Percentiles rank a stretch among this genome's conserved stretches.
Evolutionary conservation across 2,113 vertebrate genomes (phyloP).

Genomic region (Sprattus sprattus): DNA sequence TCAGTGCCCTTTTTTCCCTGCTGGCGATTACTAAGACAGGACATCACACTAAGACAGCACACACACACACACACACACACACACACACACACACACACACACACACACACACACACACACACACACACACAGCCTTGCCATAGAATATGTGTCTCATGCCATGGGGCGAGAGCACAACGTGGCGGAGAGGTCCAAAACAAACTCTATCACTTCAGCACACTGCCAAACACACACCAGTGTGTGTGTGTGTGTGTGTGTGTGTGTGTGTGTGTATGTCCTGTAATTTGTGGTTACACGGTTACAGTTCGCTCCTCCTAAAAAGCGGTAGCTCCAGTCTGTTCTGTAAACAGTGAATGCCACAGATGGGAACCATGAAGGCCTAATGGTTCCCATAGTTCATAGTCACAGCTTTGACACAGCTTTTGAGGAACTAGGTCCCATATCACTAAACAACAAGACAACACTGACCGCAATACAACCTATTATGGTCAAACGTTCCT

Average conservation of each 20-base stretch:
- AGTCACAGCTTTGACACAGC: no score
- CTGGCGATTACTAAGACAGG: neutral
- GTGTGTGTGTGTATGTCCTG: constrained; percentile 1
- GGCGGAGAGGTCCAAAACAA: neutral
- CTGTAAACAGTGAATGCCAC: neutral
- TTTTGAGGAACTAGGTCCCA: constrained; percentile 8
- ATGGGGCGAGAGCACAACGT: no score
- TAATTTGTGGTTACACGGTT: neutral
- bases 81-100: no score
- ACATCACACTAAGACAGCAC: no score
- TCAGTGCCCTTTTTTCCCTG: neutral
- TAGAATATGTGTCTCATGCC: no score
- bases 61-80: no score
- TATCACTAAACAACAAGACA: neutral
- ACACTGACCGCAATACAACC: neutral
- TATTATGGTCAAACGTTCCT: constrained; percentile 1
- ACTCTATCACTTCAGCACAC: neutral
- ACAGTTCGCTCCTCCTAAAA: neutral
- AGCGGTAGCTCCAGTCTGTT: neutral
- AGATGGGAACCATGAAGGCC: neutral
- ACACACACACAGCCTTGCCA: no score
- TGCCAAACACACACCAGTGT: neutral
- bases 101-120: no score
- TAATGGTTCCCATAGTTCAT: neutral
- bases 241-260: constrained; percentile 5